A percentile compares a stretch with the other conserved stretches of the same genome.
Conservation (phyloP, 35 echinoderm and acorn worm genomes). For the Ptychodera flava region DNA sequence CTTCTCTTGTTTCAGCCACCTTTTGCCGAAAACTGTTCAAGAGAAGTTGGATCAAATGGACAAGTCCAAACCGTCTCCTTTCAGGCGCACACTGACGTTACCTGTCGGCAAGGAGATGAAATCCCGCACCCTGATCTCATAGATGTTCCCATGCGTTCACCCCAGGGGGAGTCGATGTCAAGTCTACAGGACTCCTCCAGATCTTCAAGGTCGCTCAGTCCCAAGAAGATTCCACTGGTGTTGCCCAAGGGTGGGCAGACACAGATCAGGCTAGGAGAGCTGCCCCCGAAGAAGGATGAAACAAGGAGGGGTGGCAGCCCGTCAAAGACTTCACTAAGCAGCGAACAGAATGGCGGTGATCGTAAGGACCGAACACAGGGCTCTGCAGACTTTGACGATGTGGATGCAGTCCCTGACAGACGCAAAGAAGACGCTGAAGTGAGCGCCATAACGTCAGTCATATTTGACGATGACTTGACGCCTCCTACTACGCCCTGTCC, state of each 20-base stretch:
- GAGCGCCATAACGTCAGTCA: neutral
- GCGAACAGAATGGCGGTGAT: too few relatives aligned
- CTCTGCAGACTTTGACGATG: neutral
- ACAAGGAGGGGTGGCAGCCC: too few relatives aligned
- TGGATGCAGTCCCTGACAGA: neutral
- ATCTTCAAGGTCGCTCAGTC: too few relatives aligned
- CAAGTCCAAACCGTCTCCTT: neutral
- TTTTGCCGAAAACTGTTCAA: neutral
- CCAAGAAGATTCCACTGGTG: too few relatives aligned
- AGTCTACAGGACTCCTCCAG: neutral
- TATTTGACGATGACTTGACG: neutral
- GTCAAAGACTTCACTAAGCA: too few relatives aligned
- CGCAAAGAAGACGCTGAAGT: neutral
- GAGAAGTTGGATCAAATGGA: neutral
- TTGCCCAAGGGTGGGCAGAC: too few relatives aligned
- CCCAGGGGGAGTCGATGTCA: neutral
- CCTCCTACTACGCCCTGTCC: neutral
- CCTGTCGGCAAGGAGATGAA: neutral
- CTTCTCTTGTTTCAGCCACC: neutral
- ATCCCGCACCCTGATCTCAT: neutral
- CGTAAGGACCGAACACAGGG: too few relatives aligned
- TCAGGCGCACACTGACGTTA: neutral
- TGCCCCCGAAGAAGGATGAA: too few relatives aligned
- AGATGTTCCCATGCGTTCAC: neutral
- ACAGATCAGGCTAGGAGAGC: too few relatives aligned